These are phyloP conservation scores for Papilio glaucus DNA, from an alignment of 1,140 invertebrate genomes.

Conservation along the genomic window DNA sequence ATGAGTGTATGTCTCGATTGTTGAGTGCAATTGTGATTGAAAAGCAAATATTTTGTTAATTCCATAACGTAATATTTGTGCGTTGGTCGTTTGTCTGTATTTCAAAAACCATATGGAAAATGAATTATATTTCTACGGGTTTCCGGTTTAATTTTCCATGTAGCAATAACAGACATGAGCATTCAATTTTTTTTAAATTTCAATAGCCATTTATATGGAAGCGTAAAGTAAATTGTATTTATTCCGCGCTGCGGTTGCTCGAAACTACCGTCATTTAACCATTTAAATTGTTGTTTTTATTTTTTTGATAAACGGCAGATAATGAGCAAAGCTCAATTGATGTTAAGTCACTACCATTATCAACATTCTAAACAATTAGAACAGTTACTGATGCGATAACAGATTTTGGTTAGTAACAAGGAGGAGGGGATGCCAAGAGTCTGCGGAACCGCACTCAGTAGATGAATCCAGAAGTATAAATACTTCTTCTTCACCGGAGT, in stretches of 20 bases:
- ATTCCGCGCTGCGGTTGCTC: background rate
- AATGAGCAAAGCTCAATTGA: too few relatives aligned
- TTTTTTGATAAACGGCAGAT: constrained; percentile 6
- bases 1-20: too few relatives aligned
- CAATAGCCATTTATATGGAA: background rate
- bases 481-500: too few relatives aligned
- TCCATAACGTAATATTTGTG: constrained; percentile 18
- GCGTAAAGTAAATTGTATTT: constrained; percentile 2
- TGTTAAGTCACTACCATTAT: too few relatives aligned
- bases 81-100: background rate
- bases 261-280: background rate
- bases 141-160: background rate
- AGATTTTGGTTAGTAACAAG: too few relatives aligned
- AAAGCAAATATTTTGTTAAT: constrained; percentile 22
- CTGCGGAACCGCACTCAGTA: too few relatives aligned
- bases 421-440: too few relatives aligned
- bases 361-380: too few relatives aligned
- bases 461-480: too few relatives aligned
- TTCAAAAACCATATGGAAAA: constrained; percentile 2
- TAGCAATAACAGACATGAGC: background rate
- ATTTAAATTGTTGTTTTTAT: background rate
- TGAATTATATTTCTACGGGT: background rate
- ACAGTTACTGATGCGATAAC: too few relatives aligned
- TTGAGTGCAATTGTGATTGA: constrained; percentile 3
- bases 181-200: constrained; percentile 7